Conservation (phyloP, 1,140 invertebrate genomes). For the Chironomus striatipennis region DNA sequence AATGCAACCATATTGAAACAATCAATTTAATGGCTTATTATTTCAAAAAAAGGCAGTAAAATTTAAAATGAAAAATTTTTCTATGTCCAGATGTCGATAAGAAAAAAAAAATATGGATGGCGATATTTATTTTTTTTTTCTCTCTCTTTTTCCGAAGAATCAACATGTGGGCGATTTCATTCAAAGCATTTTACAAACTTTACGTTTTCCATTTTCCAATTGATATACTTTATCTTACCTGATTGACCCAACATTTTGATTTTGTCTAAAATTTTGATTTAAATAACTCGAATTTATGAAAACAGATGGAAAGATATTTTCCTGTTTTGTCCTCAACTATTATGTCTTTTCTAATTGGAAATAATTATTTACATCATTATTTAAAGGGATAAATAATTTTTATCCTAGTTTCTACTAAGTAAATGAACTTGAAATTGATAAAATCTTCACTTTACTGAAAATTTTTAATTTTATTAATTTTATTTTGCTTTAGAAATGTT, state of each 20-base stretch:
- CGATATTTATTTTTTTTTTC: not conserved
- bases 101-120: constrained; percentile 11
- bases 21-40: not conserved
- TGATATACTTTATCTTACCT: not conserved
- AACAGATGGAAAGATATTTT: not conserved
- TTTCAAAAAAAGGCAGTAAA: not conserved
- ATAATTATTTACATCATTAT: not conserved
- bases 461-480: not conserved
- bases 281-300: not conserved
- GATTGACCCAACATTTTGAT: constrained; percentile 19
- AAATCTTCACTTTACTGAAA: not conserved
- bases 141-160: not conserved
- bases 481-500: not conserved
- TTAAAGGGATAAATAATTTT: not conserved
- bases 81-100: not conserved
- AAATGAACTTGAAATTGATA: not conserved
- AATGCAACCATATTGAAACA: not conserved
- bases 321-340: not conserved
- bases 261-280: constrained; percentile 3
- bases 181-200: not conserved
- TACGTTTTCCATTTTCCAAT: not conserved
- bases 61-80: not conserved
- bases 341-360: not conserved
- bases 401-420: not conserved
- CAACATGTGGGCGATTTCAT: constrained; percentile 18